Base-by-base conservation (phyloP, 2,113 vertebrate species). In the Pseudorectes ferrugineus region DNA sequence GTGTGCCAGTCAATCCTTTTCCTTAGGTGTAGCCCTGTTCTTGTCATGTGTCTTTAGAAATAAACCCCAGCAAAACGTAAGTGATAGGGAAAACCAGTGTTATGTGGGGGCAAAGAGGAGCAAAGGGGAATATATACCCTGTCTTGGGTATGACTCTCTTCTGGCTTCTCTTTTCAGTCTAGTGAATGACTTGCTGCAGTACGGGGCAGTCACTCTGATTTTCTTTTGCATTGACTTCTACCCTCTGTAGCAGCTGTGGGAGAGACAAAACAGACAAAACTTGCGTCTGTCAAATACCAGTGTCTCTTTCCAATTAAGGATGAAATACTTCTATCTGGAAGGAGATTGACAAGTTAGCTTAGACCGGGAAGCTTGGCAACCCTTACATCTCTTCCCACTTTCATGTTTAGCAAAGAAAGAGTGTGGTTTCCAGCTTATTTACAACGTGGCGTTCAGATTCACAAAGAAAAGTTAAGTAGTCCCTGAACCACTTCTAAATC, bases 401-500 rank as follows among this genome's bases (percentile, higher is more conserved):
- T 16, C 45, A 11, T 46, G 14, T 58, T 85, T 18, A 46, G 16
- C 35, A 67, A 70, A 77, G 38, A 21, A 51, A 29, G 31, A 46
- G 12, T 28, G 16, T 40, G 23, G 24, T 55, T 82, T 25, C 1
- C 26, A n/a, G 13, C 23, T 91, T 63, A 22, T 52, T 55, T 65
- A 18, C 59, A 63, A 2, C 0, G 1, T 14, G 33, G 2, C 2
- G 1, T 43, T 71, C 28, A 68, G 23, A 79, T 29, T 67, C 14
- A 49, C 35, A 42, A 33, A 45, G 79, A 46, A 65, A 58, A 55
- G 28, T 43, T 67, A 21, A 26, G 4, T 33, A 29, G 71, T 45
- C 9, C 6, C 38, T 49, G 35, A 75, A 42, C 28, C 9, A 11
- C 36, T 76, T 36, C 19, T 80, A 1, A 4, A 33, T 70, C 2